Base-by-base conservation (phyloP, 2,113 vertebrate genomes). In the Donacobius atricapilla region DNA sequence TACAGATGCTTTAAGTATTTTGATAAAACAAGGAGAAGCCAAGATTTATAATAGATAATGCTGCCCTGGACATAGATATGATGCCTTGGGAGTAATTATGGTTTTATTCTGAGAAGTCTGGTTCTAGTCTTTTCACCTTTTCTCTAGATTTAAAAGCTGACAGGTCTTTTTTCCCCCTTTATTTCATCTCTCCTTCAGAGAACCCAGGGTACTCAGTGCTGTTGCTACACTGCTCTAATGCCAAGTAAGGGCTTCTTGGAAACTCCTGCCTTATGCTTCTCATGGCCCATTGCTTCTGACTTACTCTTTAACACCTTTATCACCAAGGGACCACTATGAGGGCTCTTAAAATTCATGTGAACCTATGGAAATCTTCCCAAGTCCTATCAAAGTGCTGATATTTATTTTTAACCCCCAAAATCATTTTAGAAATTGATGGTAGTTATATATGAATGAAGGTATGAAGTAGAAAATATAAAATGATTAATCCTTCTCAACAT, bases 171-270 rank as follows among this genome's bases (percentile, higher is more conserved):
- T 70, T 2, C 23, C 50, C 20, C 13, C n/a, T 58, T 58, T 63
- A 56, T 68, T 63, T 71, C 13, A 27, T 60, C 7, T 71, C 10
- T 76, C 33, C 18, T 85, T 92, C 50, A 88, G 68, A 86, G 31
- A 65, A 24, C 9, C 7, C 30, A 39, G 21, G 19, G 18, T 60
- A 56, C 6, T 39, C 27, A 69, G 19, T 76, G 31, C 6, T 44
- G 6, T 21, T 64, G 27, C 14, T 48, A 31, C 10, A 7, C 10
- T 42, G 22, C 0, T 1, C 6, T 68, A 47, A 63, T 7, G 3
- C 0, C 0, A 85, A 73, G 35, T 9, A 13, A 48, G n/a, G 12
- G 23, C 3, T 72, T 82, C 24, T 60, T 72, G 48, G 37, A 66
- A 86, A 40, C 0, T 56, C 48, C 33, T n/a, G 2, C n/a, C 10